These are phyloP conservation scores for Dexiosoma caninum DNA, from an alignment of 2,888 invertebrate genomes.

Conservation along the genomic window DNA sequence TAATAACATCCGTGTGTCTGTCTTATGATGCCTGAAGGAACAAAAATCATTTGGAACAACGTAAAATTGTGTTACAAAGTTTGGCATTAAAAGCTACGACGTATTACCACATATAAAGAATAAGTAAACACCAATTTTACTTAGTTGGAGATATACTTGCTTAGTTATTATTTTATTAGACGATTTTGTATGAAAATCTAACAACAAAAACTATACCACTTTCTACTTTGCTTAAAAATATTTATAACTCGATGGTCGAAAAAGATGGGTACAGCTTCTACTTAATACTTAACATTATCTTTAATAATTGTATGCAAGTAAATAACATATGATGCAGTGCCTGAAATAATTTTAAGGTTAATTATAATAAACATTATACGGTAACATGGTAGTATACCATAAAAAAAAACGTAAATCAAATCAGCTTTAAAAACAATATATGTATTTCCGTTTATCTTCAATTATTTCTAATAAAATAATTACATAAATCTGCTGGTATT, in stretches of 20 bases:
- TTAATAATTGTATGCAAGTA: neutral
- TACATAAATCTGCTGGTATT: too few relatives aligned
- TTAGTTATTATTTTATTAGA: conserved; percentile 23
- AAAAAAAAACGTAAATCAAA: too few relatives aligned
- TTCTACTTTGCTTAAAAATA: conserved; percentile 2
- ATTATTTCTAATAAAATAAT: too few relatives aligned
- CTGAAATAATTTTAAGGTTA: neutral
- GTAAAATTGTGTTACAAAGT: neutral
- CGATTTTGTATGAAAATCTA: conserved; percentile 13
- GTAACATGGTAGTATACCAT: too few relatives aligned
- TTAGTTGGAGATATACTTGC: neutral
- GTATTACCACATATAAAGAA: neutral
- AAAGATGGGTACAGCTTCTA: conserved; percentile 19
- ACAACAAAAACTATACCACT: conserved; percentile 28
- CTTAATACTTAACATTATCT: conserved; percentile 21
- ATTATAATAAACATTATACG: too few relatives aligned
- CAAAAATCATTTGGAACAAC: neutral
- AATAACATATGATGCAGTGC: neutral
- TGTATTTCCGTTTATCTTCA: too few relatives aligned
- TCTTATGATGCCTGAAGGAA: conserved; percentile 19
- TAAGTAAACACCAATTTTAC: neutral
- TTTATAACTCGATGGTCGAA: neutral
- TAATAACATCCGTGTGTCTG: neutral
- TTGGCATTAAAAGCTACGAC: neutral
- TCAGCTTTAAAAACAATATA: too few relatives aligned